Conservation (phyloP, 2,113 vertebrate species). For the Sylvilagus bachmani region DNA sequence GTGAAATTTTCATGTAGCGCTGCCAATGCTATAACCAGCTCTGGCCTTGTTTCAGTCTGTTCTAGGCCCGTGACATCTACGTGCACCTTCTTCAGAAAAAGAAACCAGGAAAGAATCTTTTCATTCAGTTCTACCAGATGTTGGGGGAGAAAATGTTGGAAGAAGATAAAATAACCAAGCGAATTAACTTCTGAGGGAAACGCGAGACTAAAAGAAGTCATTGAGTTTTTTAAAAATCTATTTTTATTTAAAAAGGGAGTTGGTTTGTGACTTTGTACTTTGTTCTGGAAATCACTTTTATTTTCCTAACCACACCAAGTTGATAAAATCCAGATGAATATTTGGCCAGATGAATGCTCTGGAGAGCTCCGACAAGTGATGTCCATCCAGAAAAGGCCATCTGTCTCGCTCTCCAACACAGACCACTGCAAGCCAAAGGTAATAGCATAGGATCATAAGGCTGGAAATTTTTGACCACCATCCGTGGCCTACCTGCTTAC, state of each 20-base stretch:
- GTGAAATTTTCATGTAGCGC: not conserved
- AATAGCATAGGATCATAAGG: conserved; percentile 26
- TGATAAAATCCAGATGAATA: conserved; percentile 51
- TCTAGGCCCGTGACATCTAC: not conserved
- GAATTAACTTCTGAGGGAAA: conserved; percentile 76
- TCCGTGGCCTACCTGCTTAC: conserved; percentile 1
- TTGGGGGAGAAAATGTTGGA: conserved; percentile 66
- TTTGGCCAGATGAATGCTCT: conserved; percentile 58
- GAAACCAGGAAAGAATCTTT: conserved; percentile 66
- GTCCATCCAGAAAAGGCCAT: conserved; percentile 10
- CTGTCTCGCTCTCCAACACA: not conserved
- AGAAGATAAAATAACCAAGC: conserved; percentile 77
- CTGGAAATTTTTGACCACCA: conserved; percentile 57
- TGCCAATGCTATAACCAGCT: not conserved
- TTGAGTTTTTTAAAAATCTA: conserved; percentile 45
- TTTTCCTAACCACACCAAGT: conserved; percentile 58
- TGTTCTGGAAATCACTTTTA: conserved; percentile 75
- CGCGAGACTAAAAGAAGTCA: conserved; percentile 21
- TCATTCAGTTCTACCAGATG: conserved; percentile 68
- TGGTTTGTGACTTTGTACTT: conserved; percentile 73
- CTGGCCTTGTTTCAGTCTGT: not conserved
- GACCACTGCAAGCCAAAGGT: not conserved
- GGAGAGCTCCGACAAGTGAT: conserved; percentile 32
- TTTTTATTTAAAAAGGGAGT: conserved; percentile 73
- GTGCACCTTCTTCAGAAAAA: conserved; percentile 63